phyloP scores from a whole-genome alignment of 1,140 invertebrate genomes.

The Anoplophora glabripennis region DNA sequence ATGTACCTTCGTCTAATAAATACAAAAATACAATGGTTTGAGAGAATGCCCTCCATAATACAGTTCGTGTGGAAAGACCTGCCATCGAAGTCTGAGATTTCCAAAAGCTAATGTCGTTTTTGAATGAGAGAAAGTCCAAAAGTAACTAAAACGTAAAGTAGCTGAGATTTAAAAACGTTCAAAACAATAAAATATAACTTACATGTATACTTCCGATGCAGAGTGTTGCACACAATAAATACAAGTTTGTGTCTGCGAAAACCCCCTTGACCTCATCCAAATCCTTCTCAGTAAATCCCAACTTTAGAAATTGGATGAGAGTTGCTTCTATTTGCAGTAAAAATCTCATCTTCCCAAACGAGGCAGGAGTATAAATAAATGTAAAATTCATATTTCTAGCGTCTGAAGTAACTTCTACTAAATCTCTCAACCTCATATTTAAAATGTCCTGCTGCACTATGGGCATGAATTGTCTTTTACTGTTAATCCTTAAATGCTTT shows the following conservation, averaged over 20 bases:
- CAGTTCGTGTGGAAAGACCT: conserved; percentile 83
- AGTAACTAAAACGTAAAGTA: conserved; percentile 67
- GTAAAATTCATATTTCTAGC: conserved; percentile 59
- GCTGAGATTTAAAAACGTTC: conserved; percentile 11
- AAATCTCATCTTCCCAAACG: conserved; percentile 69
- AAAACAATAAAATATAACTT: conserved; percentile 49
- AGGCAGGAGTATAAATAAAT: conserved; percentile 61
- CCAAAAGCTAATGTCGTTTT: conserved; percentile 98
- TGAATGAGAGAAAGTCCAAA: conserved; percentile 96
- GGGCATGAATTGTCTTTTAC: conserved; percentile 72
- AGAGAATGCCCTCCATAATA: conserved; percentile 91
- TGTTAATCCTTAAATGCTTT: conserved; percentile 57
- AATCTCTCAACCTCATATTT: conserved; percentile 71
- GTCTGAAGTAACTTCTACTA: conserved; percentile 61
- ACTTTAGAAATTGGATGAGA: conserved; percentile 65
- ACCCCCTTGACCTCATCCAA: conserved; percentile 95
- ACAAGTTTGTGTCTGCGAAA: conserved; percentile 94
- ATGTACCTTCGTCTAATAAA: conserved; percentile 89
- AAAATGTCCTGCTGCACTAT: conserved; percentile 80
- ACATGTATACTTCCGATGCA: conserved; percentile 91
- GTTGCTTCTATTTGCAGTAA: conserved; percentile 78
- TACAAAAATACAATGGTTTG: conserved; percentile 93
- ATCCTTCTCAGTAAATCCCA: conserved; percentile 92
- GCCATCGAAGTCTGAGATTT: conserved; percentile 76
- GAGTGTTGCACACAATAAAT: conserved; percentile 89